Conservation (phyloP, 2,888 invertebrate species). For the Drosophila tripunctata region DNA sequence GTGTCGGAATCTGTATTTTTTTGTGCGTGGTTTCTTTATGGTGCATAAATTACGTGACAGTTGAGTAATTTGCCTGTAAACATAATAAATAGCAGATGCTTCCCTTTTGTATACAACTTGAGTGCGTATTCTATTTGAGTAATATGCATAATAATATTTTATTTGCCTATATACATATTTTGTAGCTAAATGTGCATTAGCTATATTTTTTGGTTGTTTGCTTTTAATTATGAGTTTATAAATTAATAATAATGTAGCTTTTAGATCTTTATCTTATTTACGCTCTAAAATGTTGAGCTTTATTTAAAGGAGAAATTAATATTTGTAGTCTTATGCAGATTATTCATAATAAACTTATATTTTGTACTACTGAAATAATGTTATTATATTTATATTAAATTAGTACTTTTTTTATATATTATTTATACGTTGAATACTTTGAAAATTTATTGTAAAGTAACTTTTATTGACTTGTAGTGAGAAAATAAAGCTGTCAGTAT, state of each 20-base stretch:
- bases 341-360: too few species aligned
- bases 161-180: background rate
- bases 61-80: slow-evolving; percentile 43
- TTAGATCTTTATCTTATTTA: background rate
- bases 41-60: slow-evolving; percentile 38
- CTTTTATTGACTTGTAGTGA: too few species aligned
- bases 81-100: slow-evolving; percentile 42
- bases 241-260: background rate
- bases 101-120: slow-evolving; percentile 19
- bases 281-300: background rate
- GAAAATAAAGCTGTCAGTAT: too few species aligned
- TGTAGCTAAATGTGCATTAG: background rate
- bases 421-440: too few species aligned
- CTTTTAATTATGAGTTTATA: background rate
- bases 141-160: slow-evolving; percentile 1
- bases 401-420: too few species aligned
- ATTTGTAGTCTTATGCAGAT: too few species aligned
- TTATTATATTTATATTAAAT: too few species aligned
- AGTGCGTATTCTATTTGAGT: slow-evolving; percentile 10
- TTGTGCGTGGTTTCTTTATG: slow-evolving; percentile 18
- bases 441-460: too few species aligned
- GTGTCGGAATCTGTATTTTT: slow-evolving; percentile 22
- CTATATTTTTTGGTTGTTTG: background rate
- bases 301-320: too few species aligned
- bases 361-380: too few species aligned